Evolutionary conservation across 2,113 vertebrate genomes (phyloP), one percentile per base, ranked within the genome.

Genomic region (Lepus timidus): DNA sequence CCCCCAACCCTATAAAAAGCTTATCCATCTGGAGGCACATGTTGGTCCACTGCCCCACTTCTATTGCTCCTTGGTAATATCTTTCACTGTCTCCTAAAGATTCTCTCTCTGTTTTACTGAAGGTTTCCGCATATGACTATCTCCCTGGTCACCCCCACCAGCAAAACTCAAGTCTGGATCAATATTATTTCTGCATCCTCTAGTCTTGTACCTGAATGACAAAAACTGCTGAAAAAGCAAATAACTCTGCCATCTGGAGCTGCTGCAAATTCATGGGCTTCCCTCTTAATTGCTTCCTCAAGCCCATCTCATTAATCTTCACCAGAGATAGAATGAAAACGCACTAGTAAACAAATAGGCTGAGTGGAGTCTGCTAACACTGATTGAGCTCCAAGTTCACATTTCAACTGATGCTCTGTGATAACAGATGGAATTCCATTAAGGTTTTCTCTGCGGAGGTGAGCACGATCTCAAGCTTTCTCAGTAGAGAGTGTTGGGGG

Each of bases 341-440:
- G 44, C 36, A 81, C 76, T 90, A 52, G 44, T 80, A 82, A 93
- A 73, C 44, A 87, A 91, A 23, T 20, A 78, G 85, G 13, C n/a
- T 84, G 65, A 17, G n/a, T 55, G 23, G 67, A 71, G 27, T 80
- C 51, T 61, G 33, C 17, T 20, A 49, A 14, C 88, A n/a, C 12
- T 17, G 36, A 80, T 31, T 39, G 4, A 22, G 10, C 14, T 88
- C 23, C n/a, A 67, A 67, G 49, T 81, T 68, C 17, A 71, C 19
- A 20, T 27, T 88, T 85, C 49, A 44, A 58, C 73, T 33, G 33
- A 36, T 33, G 31, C 31, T 86, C n/a, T 33, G 27, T 58, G 44
- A 67, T 23, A 31, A 64, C 36, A 25, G 52, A 2, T 71, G 61
- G 39, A 49, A 84, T 39, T 79, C 55, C 64, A 78, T 70, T 39